phyloP scores from a whole-genome alignment of 2,888 invertebrate species.

The Chymomyza amoena region DNA sequence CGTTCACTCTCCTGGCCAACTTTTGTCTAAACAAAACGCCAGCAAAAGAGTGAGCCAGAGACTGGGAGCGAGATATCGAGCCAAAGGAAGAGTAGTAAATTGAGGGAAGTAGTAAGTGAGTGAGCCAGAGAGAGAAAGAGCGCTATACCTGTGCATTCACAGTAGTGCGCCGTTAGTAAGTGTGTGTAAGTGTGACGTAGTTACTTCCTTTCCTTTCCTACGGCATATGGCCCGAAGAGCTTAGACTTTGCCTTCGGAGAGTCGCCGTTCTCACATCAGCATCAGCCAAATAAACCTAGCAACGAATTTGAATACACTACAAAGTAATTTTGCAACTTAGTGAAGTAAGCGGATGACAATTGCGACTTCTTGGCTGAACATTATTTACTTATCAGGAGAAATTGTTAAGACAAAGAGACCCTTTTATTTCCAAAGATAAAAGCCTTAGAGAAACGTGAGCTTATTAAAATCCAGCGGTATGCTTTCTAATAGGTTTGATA shows the following conservation, averaged over 20 bases:
- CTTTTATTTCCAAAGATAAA: too few species aligned
- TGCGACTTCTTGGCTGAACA: too few species aligned
- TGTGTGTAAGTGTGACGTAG: slow-evolving; percentile 38
- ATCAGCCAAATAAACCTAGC: slow-evolving; percentile 15
- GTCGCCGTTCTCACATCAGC: slow-evolving; percentile 10
- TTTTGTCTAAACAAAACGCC: slow-evolving; percentile 53
- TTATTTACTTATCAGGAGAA: too few species aligned
- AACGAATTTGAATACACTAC: slow-evolving; percentile 6
- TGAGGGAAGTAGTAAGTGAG: too few species aligned
- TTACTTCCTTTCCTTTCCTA: slow-evolving; percentile 55
- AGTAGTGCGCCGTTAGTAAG: slow-evolving; percentile 6
- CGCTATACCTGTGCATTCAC: slow-evolving; percentile 9
- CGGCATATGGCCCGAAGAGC: slow-evolving; percentile 8
- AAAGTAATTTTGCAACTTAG: not conserved
- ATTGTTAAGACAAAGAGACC: too few species aligned
- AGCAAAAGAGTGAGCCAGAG: too few species aligned
- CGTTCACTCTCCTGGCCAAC: slow-evolving; percentile 37
- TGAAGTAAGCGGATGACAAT: too few species aligned
- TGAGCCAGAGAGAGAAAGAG: not conserved
- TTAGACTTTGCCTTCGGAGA: slow-evolving; percentile 29
- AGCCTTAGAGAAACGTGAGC: too few species aligned
- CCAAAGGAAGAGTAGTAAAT: too few species aligned
- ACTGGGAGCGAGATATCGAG: too few species aligned
- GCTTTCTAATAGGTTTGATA: too few species aligned
- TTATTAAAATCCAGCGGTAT: too few species aligned